These are phyloP conservation scores for Chironomus riparius DNA, from an alignment of 2,888 invertebrate genomes.

Conservation along the genomic window DNA sequence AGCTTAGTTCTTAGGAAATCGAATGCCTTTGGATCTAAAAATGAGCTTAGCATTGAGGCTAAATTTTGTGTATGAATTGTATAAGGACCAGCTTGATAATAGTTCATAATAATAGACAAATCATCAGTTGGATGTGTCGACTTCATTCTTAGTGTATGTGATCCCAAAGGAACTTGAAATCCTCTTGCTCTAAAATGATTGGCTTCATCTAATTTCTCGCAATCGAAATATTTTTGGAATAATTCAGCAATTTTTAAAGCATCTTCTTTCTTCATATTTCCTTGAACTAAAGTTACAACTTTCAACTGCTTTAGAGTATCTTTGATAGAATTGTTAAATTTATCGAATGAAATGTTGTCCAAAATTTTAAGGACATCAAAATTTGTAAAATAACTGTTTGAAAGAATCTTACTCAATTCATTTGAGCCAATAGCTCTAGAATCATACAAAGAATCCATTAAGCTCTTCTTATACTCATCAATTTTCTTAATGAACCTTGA, in stretches of 20 bases:
- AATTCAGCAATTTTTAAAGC: constrained; percentile 52
- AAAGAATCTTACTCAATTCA: not conserved
- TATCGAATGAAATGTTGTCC: constrained; percentile 47
- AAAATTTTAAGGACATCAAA: constrained; percentile 56
- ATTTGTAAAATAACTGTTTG: not conserved
- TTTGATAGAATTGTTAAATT: constrained; percentile 52
- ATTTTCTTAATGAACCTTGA: constrained; percentile 37
- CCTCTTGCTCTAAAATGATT: constrained; percentile 47
- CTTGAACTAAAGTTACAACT: constrained; percentile 68
- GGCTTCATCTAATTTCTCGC: constrained; percentile 34
- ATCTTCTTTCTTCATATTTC: constrained; percentile 60
- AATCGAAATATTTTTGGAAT: constrained; percentile 49
- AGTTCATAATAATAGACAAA: constrained; percentile 76
- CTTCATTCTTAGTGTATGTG: constrained; percentile 52
- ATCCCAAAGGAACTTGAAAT: constrained; percentile 57
- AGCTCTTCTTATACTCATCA: constrained; percentile 60
- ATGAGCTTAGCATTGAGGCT: constrained; percentile 67
- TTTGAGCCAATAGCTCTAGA: not conserved
- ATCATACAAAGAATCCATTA: constrained; percentile 53
- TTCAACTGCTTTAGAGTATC: constrained; percentile 54
- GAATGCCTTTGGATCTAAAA: constrained; percentile 83
- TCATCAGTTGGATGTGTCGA: constrained; percentile 64
- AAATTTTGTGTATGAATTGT: constrained; percentile 53
- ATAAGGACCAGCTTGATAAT: constrained; percentile 68
- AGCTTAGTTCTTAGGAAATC: constrained; percentile 77